Evolutionary conservation across 2,113 vertebrate genomes (phyloP).

Genomic region (Puma concolor): DNA sequence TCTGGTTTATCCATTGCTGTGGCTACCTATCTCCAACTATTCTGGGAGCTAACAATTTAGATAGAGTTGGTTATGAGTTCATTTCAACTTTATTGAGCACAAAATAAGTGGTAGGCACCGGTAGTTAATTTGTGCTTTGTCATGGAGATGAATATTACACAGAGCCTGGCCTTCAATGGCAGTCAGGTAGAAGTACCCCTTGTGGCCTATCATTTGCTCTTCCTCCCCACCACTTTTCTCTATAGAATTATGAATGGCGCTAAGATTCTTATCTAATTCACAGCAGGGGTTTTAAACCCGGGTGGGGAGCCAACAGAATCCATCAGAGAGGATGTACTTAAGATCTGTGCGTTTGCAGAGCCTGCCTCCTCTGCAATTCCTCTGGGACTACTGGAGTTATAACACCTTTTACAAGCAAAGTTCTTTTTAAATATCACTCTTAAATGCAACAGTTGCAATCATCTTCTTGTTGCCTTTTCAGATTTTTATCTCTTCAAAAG

Average conservation of each 20-base stretch:
- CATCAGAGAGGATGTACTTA: neutral
- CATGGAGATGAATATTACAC: neutral
- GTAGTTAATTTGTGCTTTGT: neutral
- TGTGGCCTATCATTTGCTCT: neutral
- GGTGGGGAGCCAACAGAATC: neutral
- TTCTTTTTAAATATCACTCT: neutral
- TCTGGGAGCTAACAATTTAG: slow-evolving; percentile 7
- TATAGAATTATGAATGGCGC: neutral
- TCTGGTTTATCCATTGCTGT: neutral
- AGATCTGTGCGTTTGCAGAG: neutral
- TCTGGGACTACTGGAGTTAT: neutral
- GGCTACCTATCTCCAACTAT: neutral
- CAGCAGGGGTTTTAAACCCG: neutral
- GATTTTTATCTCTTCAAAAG: neutral
- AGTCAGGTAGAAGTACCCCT: neutral
- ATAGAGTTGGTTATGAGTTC: neutral
- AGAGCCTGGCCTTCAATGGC: neutral
- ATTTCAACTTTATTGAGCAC: slow-evolving; percentile 25
- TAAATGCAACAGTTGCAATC: neutral
- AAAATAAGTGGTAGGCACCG: neutral
- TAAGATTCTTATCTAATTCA: slow-evolving; percentile 22
- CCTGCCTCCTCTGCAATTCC: neutral
- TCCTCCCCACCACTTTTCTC: neutral
- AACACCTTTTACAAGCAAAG: neutral
- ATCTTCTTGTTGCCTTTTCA: slow-evolving; percentile 2